These are phyloP conservation scores for Altica lythri DNA, from an alignment of 2,888 invertebrate species.

Conservation along the genomic window DNA sequence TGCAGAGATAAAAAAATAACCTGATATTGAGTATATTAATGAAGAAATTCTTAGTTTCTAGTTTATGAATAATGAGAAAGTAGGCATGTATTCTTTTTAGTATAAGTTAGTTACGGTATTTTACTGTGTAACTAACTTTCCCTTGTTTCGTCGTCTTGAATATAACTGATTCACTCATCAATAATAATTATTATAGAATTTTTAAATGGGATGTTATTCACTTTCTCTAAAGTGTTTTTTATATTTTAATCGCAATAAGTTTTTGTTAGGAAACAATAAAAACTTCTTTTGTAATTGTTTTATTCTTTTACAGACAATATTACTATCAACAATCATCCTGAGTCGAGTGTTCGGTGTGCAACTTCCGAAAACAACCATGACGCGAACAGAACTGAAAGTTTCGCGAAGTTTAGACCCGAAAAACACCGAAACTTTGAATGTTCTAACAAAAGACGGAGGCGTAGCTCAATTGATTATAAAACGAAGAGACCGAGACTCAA, in stretches of 20 bases:
- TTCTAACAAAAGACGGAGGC: constrained; percentile 75
- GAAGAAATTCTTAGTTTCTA: constrained; percentile 14
- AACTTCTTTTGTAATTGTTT: too few species aligned
- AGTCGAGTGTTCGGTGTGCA: constrained; percentile 39
- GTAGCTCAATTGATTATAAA: constrained; percentile 79
- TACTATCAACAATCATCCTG: background rate
- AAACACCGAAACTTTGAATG: constrained; percentile 76
- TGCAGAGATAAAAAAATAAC: background rate
- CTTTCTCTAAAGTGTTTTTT: too few species aligned
- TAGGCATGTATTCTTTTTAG: constrained; percentile 7
- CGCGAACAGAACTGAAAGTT: constrained; percentile 77
- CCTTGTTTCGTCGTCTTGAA: background rate
- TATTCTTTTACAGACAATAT: background rate
- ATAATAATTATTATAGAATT: constrained; percentile 5
- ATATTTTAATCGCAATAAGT: too few species aligned
- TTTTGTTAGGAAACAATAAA: too few species aligned
- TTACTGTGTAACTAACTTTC: constrained; percentile 1
- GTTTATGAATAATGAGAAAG: constrained; percentile 16
- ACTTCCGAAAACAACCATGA: constrained; percentile 60
- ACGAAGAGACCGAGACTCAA: constrained; percentile 68
- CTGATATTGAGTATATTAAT: constrained; percentile 1
- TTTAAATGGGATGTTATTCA: constrained; percentile 1
- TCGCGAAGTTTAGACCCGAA: constrained; percentile 77
- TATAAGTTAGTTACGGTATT: constrained; percentile 1
- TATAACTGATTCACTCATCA: constrained; percentile 13